Evolutionary conservation across 2,888 invertebrate species (phyloP), one percentile per base, ranked within the genome.

Genomic region (Platynereis dumerilii): DNA sequence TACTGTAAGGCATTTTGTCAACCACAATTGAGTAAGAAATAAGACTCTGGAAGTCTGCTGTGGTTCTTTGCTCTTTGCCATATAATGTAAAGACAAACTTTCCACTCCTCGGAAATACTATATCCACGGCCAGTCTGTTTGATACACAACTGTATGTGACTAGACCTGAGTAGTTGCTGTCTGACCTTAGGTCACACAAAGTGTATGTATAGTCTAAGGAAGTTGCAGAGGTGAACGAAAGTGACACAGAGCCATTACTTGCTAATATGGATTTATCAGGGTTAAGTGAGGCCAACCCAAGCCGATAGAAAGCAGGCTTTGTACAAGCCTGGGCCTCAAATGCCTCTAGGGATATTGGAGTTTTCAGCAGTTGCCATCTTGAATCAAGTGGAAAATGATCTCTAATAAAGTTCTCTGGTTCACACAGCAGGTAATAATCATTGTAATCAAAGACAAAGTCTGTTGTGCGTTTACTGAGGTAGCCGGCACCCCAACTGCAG

Each of bases 301-400:
- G 17, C 22, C 20, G n/a, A 48, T 7, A 48, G 22, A 20, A 48
- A n/a, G 48, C 48, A 48, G 48, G 48, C 48, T 12, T 48, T 22
- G 22, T 22, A n/a, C n/a, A n/a, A n/a, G 10, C 48, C 48, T 22
- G 22, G 20, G 20, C 48, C 48, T 48, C 22, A 22, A 48, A 48
- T 5, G 7, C 48, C 48, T 48, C 22, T n/a, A n/a, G n/a, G 22
- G 48, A 48, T 22, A 48, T 22, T 48, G 48, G n/a, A n/a, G n/a
- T n/a, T 22, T 48, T 22, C 48, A 48, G 48, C n/a, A 48, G n/a
- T 48, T 48, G 48, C 48, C 48, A 48, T 48, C 48, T 48, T 22
- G n/a, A n/a, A 5, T 48, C 48, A n/a, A 48, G 20, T 48, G 48
- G 48, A 22, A 48, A 48, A 48, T 48, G 48, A 48, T 48, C 48